phyloP scores from a whole-genome alignment of 2,797 vertebrate species.

The Sarcoramphus papa region DNA sequence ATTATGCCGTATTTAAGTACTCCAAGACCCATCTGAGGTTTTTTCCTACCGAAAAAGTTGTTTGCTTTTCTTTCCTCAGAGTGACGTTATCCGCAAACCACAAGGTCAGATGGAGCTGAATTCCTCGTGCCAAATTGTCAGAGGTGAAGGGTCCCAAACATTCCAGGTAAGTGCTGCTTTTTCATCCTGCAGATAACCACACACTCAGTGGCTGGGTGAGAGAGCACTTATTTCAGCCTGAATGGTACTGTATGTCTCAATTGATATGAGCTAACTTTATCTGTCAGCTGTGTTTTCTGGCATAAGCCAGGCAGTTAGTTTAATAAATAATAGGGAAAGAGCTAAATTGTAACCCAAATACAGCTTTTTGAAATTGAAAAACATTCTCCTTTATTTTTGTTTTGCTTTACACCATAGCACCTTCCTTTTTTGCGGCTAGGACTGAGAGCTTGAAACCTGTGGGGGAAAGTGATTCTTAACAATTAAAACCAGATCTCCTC shows the following conservation, averaged over 20 bases:
- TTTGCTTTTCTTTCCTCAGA: constrained; percentile 73
- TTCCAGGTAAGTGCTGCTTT: constrained; percentile 82
- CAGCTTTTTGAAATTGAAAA: background rate
- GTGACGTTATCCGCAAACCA: constrained; percentile 91
- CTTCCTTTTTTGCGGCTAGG: background rate
- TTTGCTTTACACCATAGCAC: background rate
- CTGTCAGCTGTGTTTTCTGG: background rate
- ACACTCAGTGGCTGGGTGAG: background rate
- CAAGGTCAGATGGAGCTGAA: constrained; percentile 92
- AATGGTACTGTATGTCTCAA: background rate
- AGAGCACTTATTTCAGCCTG: background rate
- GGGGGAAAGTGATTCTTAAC: background rate
- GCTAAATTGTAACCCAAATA: background rate
- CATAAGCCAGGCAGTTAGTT: background rate
- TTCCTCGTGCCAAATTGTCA: constrained; percentile 86
- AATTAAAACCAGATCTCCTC: background rate
- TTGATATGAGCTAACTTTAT: background rate
- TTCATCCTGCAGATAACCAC: background rate
- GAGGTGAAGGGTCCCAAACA: constrained; percentile 88
- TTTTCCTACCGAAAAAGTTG: background rate
- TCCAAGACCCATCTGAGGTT: background rate
- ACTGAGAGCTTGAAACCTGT: background rate
- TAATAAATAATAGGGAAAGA: background rate
- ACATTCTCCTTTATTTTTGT: background rate
- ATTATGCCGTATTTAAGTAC: background rate